Base-by-base conservation (phyloP, 2,797 vertebrate species). In the Anisognathus igniventris region DNA sequence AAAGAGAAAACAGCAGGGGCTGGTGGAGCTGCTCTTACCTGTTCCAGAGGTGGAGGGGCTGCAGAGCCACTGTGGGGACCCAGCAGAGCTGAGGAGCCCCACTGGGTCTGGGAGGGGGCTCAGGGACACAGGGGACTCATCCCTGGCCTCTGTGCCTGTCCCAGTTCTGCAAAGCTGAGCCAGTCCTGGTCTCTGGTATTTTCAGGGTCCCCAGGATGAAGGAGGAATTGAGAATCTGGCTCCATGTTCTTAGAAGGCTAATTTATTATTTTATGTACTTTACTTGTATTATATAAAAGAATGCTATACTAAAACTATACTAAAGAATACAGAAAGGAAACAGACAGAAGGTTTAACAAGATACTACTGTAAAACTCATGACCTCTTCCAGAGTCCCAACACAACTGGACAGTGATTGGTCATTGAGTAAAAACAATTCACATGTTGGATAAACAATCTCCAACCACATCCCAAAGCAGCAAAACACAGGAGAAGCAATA, bases 81-180 rank as follows among this genome's bases (percentile, higher is more conserved):
- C n/a, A 25, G 35, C 42, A 65, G 73, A 37, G 83, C 65, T 8
- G 2, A 7, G 44, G 44, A 19, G 48, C 21, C 70, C 35, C 53
- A 6, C 5, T 7, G 14, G 30, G 30, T 50, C 33, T 11, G 4
- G 56, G 40, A 50, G 71, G 12, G n/a, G 56, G 18, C 54, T 86
- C 57, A 60, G 86, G 86, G 44, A 33, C 31, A 21, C 2, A 3
- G 0, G 0, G 44, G 24, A 16, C 30, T 60, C 4, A 0, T 33
- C 60, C 74, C 67, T 66, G 4, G 0, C 15, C 50, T 78, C 70
- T 67, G 48, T 6, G 54, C 4, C 35, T 35, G 51, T 24, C 50
- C 81, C 47, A 50, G 0, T 44, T 39, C 74, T 73, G 30, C 27
- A 13, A 7, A 42, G 86, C 75, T 40, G 50, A 75, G n/a, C 71